phyloP scores from a whole-genome alignment of 2,797 vertebrate species.

The Gallinago nigripennis region DNA sequence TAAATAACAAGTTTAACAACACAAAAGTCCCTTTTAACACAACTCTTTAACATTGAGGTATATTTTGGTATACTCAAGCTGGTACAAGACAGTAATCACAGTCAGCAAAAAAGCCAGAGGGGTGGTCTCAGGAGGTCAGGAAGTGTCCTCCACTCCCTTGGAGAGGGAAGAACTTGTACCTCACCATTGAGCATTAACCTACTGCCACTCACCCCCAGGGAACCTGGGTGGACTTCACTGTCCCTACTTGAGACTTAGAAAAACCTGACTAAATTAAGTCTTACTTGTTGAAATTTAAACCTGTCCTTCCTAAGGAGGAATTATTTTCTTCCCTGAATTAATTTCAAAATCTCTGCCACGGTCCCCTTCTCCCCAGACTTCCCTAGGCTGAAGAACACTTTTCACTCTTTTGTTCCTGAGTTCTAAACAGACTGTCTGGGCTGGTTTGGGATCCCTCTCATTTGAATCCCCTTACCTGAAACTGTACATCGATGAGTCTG shows the following conservation, averaged over 20 bases:
- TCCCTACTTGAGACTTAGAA: neutral
- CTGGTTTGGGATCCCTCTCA: neutral
- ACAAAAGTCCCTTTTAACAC: neutral
- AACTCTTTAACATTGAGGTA: neutral
- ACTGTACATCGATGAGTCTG: neutral
- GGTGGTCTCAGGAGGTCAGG: neutral
- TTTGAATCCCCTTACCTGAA: neutral
- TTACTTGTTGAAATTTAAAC: neutral
- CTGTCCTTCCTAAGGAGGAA: neutral
- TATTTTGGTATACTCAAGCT: neutral
- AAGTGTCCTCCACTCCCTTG: neutral
- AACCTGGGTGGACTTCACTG: neutral
- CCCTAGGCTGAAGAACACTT: neutral
- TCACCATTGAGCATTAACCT: neutral
- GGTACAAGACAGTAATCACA: neutral
- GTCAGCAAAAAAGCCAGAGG: neutral
- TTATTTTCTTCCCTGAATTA: neutral
- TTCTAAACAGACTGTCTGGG: neutral
- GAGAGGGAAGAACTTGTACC: neutral
- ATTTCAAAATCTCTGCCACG: neutral
- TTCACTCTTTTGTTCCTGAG: neutral
- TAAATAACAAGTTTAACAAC: no score
- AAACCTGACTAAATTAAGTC: neutral
- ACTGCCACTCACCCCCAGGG: neutral
- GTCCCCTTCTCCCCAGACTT: neutral